Conservation (phyloP, 2,797 vertebrate genomes). For the Threskiornis aethiopicus region DNA sequence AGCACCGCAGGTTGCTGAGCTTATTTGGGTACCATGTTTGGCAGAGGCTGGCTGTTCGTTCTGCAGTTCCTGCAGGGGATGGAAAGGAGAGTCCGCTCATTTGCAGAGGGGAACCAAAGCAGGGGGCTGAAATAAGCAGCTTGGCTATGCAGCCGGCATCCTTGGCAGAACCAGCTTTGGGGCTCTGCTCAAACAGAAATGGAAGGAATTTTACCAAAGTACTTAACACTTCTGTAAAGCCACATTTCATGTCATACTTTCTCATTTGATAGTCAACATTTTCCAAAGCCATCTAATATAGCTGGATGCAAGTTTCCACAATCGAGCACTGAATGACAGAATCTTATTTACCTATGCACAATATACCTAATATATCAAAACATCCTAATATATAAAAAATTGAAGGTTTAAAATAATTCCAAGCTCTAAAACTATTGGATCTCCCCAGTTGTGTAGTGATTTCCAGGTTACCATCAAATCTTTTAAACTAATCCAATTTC, state of each 20-base stretch:
- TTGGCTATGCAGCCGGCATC: neutral
- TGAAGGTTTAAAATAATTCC: neutral
- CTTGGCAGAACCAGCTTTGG: neutral
- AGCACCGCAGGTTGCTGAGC: neutral
- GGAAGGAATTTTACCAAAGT: neutral
- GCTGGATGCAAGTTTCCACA: neutral
- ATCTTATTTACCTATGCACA: neutral
- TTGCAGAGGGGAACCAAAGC: neutral
- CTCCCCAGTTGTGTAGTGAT: rapidly evolving
- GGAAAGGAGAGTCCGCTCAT: neutral
- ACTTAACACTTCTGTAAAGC: neutral
- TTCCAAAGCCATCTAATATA: neutral
- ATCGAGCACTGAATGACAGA: neutral
- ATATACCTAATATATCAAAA: neutral
- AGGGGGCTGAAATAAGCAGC: neutral
- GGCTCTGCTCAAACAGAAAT: neutral
- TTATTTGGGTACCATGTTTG: neutral
- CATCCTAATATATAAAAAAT: neutral
- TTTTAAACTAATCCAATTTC: neutral
- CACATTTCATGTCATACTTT: neutral
- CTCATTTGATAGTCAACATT: neutral
- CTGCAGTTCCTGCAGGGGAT: neutral
- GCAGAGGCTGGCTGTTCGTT: neutral
- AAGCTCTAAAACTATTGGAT: neutral
- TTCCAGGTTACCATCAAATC: neutral